These are phyloP conservation scores for Selene dorsalis DNA, from an alignment of 2,797 vertebrate species.

Conservation along the genomic window DNA sequence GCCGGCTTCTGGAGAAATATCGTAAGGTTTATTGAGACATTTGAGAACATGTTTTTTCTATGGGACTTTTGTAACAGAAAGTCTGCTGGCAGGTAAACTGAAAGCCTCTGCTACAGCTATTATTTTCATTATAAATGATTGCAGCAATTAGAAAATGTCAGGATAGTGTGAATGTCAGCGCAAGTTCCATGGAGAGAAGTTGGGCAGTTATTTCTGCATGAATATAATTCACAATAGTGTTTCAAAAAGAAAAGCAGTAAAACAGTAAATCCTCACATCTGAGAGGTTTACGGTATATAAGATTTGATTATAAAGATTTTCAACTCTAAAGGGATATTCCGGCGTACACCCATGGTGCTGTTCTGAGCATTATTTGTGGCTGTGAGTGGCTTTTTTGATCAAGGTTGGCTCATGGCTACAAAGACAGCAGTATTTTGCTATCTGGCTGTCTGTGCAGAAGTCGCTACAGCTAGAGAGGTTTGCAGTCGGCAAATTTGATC, in stretches of 20 bases:
- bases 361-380: too few relatives aligned
- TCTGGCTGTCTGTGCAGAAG: too few relatives aligned
- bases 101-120: background rate
- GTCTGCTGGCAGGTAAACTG: background rate
- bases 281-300: background rate
- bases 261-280: background rate
- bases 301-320: background rate
- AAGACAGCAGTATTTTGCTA: too few relatives aligned
- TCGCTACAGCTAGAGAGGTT: too few relatives aligned
- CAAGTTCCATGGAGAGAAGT: background rate
- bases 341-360: too few relatives aligned
- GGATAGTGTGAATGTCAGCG: background rate
- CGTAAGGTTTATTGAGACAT: background rate
- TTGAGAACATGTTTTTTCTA: background rate
- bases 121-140: background rate
- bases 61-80: background rate
- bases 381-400: too few relatives aligned
- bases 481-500: too few relatives aligned
- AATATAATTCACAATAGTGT: background rate
- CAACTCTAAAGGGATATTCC: too few relatives aligned
- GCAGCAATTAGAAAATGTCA: constrained; percentile 6
- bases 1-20: background rate
- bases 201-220: background rate
- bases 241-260: background rate
- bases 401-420: too few relatives aligned